Conservation (phyloP, 2,113 vertebrate species). For the Dicaeum eximium region DNA sequence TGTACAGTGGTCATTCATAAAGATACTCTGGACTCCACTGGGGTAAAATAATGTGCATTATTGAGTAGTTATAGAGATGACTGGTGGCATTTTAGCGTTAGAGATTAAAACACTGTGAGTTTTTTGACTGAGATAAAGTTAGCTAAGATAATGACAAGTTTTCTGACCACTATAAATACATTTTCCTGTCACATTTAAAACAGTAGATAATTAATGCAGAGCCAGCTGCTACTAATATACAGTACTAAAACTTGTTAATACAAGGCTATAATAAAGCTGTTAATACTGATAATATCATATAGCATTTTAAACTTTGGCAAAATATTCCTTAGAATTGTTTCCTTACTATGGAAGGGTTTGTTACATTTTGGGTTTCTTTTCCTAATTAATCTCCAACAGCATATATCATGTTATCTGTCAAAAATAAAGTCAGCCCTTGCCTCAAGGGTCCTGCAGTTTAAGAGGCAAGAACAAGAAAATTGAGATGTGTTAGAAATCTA, state of each 20-base stretch:
- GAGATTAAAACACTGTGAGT: not conserved
- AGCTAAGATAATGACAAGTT: conserved; percentile 34
- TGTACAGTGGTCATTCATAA: not conserved
- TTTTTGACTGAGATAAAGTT: conserved; percentile 11
- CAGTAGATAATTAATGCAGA: conserved; percentile 60
- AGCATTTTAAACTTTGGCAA: not conserved
- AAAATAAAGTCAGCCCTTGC: conserved; percentile 12
- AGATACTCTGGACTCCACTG: not conserved
- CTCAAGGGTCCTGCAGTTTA: not conserved
- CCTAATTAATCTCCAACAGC: not conserved
- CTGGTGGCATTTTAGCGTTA: not conserved
- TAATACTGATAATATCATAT: conserved; percentile 18
- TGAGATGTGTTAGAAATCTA: not conserved
- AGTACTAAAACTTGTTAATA: conserved; percentile 46
- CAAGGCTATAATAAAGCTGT: conserved; percentile 39
- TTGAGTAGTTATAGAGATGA: not conserved
- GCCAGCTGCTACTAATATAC: conserved; percentile 47
- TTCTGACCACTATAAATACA: conserved; percentile 48
- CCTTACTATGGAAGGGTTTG: not conserved
- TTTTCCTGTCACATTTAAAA: conserved; percentile 41
- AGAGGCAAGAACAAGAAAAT: not conserved
- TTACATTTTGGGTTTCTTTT: not conserved
- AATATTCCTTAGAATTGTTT: not conserved
- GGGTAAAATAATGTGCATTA: not conserved
- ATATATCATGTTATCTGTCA: not conserved